Evolutionary conservation across 2,797 vertebrate genomes (phyloP).

Genomic region (Crax fasciolata): DNA sequence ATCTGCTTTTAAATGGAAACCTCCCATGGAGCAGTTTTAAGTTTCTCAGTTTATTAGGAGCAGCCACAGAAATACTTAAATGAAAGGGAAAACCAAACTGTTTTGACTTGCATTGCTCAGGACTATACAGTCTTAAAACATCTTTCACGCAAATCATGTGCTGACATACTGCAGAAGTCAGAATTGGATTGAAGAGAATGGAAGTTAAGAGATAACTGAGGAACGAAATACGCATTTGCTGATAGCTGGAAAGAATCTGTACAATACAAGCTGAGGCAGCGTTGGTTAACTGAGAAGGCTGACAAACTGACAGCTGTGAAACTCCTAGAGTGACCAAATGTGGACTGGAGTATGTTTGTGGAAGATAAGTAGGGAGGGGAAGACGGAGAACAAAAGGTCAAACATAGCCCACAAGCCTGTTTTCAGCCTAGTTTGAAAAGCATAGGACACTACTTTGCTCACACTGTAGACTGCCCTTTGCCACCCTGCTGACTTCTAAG

Average conservation of each 20-base stretch:
- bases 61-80: not conserved
- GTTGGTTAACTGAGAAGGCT: not conserved
- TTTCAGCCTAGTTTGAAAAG: slow-evolving; percentile 2
- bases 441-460: not conserved
- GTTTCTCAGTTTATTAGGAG: not conserved
- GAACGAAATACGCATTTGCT: not conserved
- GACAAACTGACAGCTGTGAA: not conserved
- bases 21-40: not conserved
- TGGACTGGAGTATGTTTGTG: not conserved
- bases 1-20: not conserved
- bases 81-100: not conserved
- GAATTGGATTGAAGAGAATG: not conserved
- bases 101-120: not conserved
- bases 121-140: not conserved
- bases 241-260: not conserved
- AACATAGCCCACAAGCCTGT: not conserved
- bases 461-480: not conserved
- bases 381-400: not conserved
- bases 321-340: not conserved
- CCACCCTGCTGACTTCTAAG: not conserved
- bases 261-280: not conserved
- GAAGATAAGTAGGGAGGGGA: not conserved
- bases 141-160: not conserved
- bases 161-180: not conserved
- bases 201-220: not conserved